phyloP scores from a whole-genome alignment of 1,140 invertebrate species.

The Cardiocondyla obscurior region DNA sequence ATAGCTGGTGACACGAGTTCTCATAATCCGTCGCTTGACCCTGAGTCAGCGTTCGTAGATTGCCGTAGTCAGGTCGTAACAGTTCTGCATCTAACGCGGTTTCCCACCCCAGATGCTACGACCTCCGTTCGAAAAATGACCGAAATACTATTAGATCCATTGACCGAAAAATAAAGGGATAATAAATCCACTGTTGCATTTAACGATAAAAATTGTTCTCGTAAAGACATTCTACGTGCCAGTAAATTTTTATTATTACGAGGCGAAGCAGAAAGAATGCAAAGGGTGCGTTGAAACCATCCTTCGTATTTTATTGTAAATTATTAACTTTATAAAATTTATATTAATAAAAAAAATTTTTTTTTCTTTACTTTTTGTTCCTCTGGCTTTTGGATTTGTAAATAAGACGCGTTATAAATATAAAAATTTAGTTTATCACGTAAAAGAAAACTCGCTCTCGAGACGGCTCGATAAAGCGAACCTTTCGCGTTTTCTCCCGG shows the following conservation, averaged over 20 bases:
- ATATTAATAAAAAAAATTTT: background rate
- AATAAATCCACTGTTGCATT: slow-evolving; percentile 10
- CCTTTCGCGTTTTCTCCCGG: background rate
- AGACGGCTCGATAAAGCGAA: background rate
- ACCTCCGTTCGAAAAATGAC: background rate
- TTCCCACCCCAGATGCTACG: background rate
- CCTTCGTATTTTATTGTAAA: background rate
- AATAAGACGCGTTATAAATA: background rate
- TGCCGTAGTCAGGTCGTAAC: slow-evolving; percentile 1
- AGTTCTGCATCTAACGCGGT: slow-evolving; percentile 52
- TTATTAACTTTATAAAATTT: background rate
- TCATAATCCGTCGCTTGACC: slow-evolving; percentile 66
- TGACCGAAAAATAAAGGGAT: background rate
- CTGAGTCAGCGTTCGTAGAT: slow-evolving; percentile 58
- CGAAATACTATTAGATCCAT: background rate
- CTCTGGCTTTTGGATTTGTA: background rate
- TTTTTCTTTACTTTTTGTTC: background rate
- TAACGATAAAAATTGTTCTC: background rate
- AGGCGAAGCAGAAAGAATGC: background rate
- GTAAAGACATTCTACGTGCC: background rate
- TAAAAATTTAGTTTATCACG: background rate
- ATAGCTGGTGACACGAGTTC: slow-evolving; percentile 47
- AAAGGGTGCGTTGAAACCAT: background rate
- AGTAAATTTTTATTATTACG: background rate
- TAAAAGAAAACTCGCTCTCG: background rate